phyloP scores from a whole-genome alignment of 2,113 vertebrate genomes.

The Cettia cetti region DNA sequence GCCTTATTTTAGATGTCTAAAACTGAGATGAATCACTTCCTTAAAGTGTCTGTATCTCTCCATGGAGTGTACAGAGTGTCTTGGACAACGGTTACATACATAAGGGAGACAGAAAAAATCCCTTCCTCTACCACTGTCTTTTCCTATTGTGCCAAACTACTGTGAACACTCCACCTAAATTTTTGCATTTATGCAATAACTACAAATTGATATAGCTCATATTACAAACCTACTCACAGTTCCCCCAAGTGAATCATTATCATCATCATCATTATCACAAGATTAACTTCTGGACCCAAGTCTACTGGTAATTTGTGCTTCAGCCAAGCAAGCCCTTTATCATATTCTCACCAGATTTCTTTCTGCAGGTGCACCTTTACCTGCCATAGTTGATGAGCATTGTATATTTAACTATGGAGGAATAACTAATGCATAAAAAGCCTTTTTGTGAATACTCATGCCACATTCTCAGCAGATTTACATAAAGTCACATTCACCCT shows the following conservation, averaged over 20 bases:
- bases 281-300: neutral
- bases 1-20: neutral
- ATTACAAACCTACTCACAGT: neutral
- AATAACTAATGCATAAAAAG: conserved; percentile 24
- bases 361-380: neutral
- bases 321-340: neutral
- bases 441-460: neutral
- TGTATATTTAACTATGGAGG: neutral
- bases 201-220: neutral
- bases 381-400: neutral
- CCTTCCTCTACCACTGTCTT: neutral
- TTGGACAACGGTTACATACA: neutral
- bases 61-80: neutral
- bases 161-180: neutral
- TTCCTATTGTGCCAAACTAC: neutral
- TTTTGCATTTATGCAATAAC: neutral
- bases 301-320: neutral
- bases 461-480: conserved; percentile 10
- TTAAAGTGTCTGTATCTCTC: neutral
- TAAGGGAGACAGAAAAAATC: neutral
- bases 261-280: neutral
- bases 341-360: neutral
- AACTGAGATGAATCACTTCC: conserved; percentile 7
- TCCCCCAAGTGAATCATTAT: neutral
- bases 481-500: conserved; percentile 20